These are phyloP conservation scores for Theristicus caerulescens DNA, from an alignment of 2,113 vertebrate genomes.

Conservation along the genomic window DNA sequence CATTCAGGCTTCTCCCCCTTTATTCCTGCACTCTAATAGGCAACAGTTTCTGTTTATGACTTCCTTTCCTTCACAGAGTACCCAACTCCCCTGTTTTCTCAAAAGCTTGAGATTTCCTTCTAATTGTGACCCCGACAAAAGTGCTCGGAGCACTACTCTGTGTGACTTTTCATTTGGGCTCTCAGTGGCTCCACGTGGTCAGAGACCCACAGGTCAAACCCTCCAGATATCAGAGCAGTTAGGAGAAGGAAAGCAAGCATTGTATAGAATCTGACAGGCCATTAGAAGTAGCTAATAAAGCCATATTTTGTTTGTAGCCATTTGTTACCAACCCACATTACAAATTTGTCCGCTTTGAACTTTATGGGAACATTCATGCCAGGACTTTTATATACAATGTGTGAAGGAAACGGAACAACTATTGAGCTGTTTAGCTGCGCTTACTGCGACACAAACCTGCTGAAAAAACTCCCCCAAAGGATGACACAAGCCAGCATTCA, in stretches of 20 bases:
- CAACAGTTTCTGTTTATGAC: conserved; percentile 52
- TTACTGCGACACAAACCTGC: conserved; percentile 36
- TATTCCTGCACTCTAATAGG: conserved; percentile 35
- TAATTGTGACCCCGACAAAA: conserved; percentile 60
- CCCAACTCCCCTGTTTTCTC: conserved; percentile 36
- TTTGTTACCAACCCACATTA: conserved; percentile 53
- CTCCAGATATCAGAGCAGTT: conserved; percentile 44
- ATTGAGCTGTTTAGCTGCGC: conserved; percentile 47
- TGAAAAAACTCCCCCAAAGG: conserved; percentile 26
- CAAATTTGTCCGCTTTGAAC: conserved; percentile 61
- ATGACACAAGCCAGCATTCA: conserved; percentile 40
- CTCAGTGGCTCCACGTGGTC: conserved; percentile 44
- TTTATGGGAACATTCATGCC: conserved; percentile 50
- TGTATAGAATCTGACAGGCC: conserved; percentile 49
- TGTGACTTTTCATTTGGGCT: conserved; percentile 11
- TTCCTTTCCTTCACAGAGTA: conserved; percentile 42
- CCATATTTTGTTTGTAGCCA: conserved; percentile 68
- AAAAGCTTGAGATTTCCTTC: conserved; percentile 57
- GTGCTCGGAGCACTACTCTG: conserved; percentile 7
- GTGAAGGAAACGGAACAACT: conserved; percentile 57
- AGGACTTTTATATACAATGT: conserved; percentile 45
- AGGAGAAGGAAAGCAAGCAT: conserved; percentile 42
- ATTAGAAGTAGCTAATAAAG: conserved; percentile 69
- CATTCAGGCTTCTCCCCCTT: background rate
- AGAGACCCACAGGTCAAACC: conserved; percentile 45